Conservation (phyloP, 2,888 invertebrate genomes). For the Coelinius sp. region DNA sequence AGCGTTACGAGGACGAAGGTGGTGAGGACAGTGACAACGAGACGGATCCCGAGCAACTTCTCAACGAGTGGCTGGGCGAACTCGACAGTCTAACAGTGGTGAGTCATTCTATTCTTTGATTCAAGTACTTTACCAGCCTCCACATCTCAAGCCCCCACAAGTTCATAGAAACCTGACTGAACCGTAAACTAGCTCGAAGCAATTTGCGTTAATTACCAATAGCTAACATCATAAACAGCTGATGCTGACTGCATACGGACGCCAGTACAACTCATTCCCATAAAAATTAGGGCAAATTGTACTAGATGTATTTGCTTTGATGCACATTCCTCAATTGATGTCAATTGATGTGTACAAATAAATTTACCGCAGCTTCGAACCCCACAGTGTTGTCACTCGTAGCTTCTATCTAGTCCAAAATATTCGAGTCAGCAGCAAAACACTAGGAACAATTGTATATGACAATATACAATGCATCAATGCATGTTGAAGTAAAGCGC, state of each 20-base stretch:
- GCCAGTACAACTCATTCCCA: conserved; percentile 10
- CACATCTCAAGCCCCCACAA: background rate
- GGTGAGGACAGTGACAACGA: conserved; percentile 78
- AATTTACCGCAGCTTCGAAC: conserved; percentile 33
- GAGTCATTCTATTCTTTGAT: conserved; percentile 64
- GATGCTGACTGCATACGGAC: background rate
- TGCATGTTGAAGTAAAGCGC: background rate
- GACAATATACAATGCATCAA: background rate
- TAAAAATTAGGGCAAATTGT: conserved; percentile 1
- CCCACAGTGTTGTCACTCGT: conserved; percentile 11
- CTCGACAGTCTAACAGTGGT: conserved; percentile 83
- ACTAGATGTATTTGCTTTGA: conserved; percentile 1
- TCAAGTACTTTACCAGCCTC: background rate
- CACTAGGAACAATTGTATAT: conserved; percentile 9
- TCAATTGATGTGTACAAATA: conserved; percentile 65
- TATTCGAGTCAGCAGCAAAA: conserved; percentile 41
- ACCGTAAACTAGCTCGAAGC: background rate
- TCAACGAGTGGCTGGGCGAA: conserved; percentile 86
- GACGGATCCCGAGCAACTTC: conserved; percentile 81
- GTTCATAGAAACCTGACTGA: background rate
- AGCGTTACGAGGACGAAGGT: conserved; percentile 69
- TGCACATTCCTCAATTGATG: conserved; percentile 57
- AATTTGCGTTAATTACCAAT: background rate
- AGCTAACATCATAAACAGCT: background rate
- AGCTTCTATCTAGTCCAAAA: conserved; percentile 12